Conservation (phyloP, 1,140 invertebrate genomes). For the Drosophila santomea region DNA sequence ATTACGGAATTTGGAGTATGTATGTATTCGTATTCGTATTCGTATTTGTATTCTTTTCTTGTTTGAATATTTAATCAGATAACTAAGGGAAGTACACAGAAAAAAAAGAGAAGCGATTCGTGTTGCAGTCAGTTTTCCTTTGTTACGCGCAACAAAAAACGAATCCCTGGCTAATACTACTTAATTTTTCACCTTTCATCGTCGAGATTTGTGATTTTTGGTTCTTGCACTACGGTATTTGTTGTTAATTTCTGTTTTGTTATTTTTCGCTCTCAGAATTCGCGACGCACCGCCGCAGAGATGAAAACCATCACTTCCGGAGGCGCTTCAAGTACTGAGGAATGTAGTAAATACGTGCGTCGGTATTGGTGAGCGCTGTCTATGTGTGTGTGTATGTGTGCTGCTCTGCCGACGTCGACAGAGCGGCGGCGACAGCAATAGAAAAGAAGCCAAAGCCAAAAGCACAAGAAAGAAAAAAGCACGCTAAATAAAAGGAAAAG, state of each 20-base stretch:
- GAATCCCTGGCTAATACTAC: neutral
- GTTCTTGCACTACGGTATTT: conserved; percentile 1
- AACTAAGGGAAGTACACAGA: conserved; percentile 21
- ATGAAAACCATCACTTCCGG: conserved; percentile 84
- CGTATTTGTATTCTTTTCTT: neutral
- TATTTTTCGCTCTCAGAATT: conserved; percentile 52
- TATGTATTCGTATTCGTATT: conserved; percentile 13
- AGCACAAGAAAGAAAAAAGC: conserved; percentile 53
- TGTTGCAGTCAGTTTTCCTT: neutral
- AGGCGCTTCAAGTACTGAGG: conserved; percentile 84
- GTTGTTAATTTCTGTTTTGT: conserved; percentile 14
- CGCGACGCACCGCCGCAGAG: conserved; percentile 62
- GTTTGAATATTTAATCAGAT: conserved; percentile 13
- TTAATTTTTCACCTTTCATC: conserved; percentile 14
- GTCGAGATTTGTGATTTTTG: conserved; percentile 8
- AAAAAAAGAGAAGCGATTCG: conserved; percentile 5
- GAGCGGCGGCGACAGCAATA: conserved; percentile 42
- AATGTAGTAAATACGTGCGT: conserved; percentile 76
- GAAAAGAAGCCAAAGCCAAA: conserved; percentile 57
- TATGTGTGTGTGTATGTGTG: conserved; percentile 40
- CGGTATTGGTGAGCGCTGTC: conserved; percentile 44
- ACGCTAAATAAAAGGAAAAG: conserved; percentile 47
- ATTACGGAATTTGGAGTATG: conserved; percentile 18
- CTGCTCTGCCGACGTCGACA: conserved; percentile 23
- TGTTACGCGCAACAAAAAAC: neutral